These are phyloP conservation scores for Montipora foliosa DNA, from an alignment of 64 coral and sea anemone genomes.

Conservation along the genomic window DNA sequence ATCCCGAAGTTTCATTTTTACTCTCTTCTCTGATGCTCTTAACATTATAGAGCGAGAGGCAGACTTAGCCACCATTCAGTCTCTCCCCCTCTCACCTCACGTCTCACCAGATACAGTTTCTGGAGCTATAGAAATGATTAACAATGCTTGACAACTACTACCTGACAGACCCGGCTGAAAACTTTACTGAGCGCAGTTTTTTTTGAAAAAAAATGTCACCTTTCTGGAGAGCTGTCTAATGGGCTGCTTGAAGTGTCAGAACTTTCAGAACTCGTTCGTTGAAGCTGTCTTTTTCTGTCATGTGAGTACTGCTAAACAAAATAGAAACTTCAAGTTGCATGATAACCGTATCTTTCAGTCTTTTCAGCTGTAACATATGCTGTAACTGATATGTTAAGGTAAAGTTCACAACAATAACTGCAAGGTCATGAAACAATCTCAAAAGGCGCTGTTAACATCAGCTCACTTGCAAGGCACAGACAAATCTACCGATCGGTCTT, in stretches of 20 bases:
- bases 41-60: no score
- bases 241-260: background rate
- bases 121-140: no score
- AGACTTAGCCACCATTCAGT: no score
- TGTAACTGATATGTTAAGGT: background rate
- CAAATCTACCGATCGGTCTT: slow-evolving; percentile 1
- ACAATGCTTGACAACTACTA: no score
- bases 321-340: background rate
- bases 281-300: slow-evolving; percentile 10
- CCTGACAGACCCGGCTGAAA: no score
- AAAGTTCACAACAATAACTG: background rate
- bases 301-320: background rate
- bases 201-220: background rate
- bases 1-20: background rate
- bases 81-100: no score
- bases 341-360: background rate
- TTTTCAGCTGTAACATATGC: background rate
- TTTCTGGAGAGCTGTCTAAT: slow-evolving; percentile 9
- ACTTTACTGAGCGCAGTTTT: background rate
- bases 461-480: background rate
- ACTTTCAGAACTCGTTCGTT: background rate
- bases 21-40: background rate
- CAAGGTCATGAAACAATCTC: background rate
- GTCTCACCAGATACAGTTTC: no score
- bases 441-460: slow-evolving; percentile 5